These are phyloP conservation scores for Philereme transversata DNA, from an alignment of 2,888 invertebrate species.

Conservation along the genomic window DNA sequence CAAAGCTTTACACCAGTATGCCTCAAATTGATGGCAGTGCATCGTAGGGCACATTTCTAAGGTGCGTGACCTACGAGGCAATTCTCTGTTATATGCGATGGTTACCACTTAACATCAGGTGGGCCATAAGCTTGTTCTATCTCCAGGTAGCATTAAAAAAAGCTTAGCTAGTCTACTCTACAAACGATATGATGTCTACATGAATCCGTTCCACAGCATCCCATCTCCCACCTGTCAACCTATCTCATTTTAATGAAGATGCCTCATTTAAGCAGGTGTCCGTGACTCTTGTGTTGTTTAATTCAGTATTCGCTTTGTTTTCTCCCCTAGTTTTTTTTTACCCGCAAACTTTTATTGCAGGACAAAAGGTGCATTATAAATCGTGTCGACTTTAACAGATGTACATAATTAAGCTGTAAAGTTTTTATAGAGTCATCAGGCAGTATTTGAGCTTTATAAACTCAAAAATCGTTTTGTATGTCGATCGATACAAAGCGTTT, in stretches of 20 bases:
- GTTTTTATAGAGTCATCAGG: constrained; percentile 63
- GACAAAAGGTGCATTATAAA: constrained; percentile 75
- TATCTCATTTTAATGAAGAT: constrained; percentile 79
- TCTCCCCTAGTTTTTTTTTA: constrained; percentile 60
- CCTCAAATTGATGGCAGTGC: too few relatives aligned
- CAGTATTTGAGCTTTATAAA: constrained; percentile 49
- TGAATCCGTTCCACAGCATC: constrained; percentile 55
- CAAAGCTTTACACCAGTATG: too few relatives aligned
- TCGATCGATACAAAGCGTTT: constrained; percentile 34
- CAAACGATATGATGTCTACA: constrained; percentile 43
- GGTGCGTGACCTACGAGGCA: too few relatives aligned
- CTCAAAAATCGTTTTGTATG: constrained; percentile 37
- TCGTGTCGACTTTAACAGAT: constrained; percentile 76
- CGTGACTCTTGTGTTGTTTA: constrained; percentile 66
- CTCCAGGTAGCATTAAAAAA: too few relatives aligned
- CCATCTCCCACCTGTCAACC: constrained; percentile 72
- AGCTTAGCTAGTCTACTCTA: too few relatives aligned
- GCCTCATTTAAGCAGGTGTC: constrained; percentile 78
- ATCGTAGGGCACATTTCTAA: too few relatives aligned
- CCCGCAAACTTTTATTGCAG: constrained; percentile 76
- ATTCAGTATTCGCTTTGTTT: constrained; percentile 82
- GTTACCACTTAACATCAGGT: too few relatives aligned
- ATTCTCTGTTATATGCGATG: too few relatives aligned
- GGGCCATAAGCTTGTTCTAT: too few relatives aligned
- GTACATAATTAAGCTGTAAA: constrained; percentile 80